Percentiles rank a stretch among this genome's conserved stretches.
Evolutionary conservation across 2,888 invertebrate species (phyloP).

Genomic region (Cryptophagus acutangulus): DNA sequence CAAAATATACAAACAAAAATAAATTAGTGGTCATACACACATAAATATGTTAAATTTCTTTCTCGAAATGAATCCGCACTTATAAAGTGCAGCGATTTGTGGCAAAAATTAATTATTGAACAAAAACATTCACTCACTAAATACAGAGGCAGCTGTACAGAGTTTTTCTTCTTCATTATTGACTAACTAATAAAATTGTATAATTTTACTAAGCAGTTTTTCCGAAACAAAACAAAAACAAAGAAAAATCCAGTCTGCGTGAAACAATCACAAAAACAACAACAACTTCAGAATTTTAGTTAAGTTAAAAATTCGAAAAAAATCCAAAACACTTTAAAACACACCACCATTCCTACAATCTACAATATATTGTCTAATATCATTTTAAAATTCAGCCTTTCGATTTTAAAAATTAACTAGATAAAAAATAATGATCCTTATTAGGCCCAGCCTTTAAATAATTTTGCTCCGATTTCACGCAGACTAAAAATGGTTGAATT

Average conservation of each 20-base stretch:
- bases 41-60: neutral
- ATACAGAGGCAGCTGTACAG: slow-evolving; percentile 29
- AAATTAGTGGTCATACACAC: neutral
- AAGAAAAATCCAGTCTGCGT: slow-evolving; percentile 22
- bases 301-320: no score
- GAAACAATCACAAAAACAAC: slow-evolving; percentile 14
- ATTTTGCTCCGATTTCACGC: slow-evolving; percentile 25
- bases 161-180: slow-evolving; percentile 22
- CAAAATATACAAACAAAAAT: neutral
- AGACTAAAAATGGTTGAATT: no score
- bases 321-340: slow-evolving; percentile 2
- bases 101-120: no score
- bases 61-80: slow-evolving; percentile 1
- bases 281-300: no score
- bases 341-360: no score
- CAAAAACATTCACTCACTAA: slow-evolving; percentile 26
- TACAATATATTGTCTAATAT: no score
- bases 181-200: slow-evolving; percentile 6
- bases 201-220: slow-evolving; percentile 22
- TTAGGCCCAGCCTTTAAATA: neutral
- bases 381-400: no score
- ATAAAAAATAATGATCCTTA: no score
- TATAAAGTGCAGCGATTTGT: slow-evolving; percentile 5
- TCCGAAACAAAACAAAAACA: no score
- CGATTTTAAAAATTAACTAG: no score